Evolutionary conservation across 2,888 invertebrate species (phyloP), one percentile per base, ranked within the genome.

Genomic region (Pristionchus arcanus): DNA sequence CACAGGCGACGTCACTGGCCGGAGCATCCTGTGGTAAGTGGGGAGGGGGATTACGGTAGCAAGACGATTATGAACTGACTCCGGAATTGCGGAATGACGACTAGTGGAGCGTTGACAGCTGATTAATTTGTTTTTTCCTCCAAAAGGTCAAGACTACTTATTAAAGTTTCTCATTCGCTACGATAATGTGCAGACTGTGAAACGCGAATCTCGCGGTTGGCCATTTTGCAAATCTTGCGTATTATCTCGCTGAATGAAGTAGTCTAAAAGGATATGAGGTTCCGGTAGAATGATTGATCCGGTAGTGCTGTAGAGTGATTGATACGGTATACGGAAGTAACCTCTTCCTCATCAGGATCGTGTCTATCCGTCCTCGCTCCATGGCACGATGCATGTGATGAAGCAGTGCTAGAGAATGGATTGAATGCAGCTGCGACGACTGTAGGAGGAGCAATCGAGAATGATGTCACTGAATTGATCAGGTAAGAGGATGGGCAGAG

Each of bases 391-490:
- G 89, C 91, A 2, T 91, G 91, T 0, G 93, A 93, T 71, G 91
- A 93, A 49, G 89, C 91, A 16, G 91, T 92, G 90, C 90, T 92
- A 4, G 93, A 93, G 77, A 91, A 83, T 53, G 63, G 98, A 98
- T 96, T 98, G 83, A 97, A 98, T 2, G 97, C 98, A 2, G 97
- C 98, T 95, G 98, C 98, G 95, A 98, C 98, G 13, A 97, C 98
- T 89, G 98, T 98, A 7, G 98, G 98, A 4, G 98, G 98, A 74
- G 98, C 99, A 16, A 96, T 99, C 92, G 99, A 99, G 95, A 98
- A 99, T 95, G 99, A 99, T 96, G 97, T 98, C 4, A 98, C 98
- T 95, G 97, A 97, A 94, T 96, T 99, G 90, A 91, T 94, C 19
- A 91, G 91, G 74, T 89, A 66, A 5, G 86, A 25, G 3, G 42